phyloP scores from a whole-genome alignment of 2,113 vertebrate species.

The Pan troglodytes region NHGRI_mPanTro3-v2.1_pri NC_072411.2:141857001-141857500 shows the following conservation, averaged over 20 bases:
- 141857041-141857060: neutral
- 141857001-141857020: neutral
- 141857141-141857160: neutral
- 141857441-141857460: neutral
- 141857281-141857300: accelerated
- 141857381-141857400: accelerated
- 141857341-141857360: neutral
- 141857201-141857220: accelerated
- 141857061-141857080: neutral
- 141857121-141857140: neutral
- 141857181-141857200: accelerated
- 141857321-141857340: accelerated
- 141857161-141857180: neutral
- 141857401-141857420: accelerated
- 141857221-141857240: accelerated
- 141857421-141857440: accelerated
- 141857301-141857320: neutral
- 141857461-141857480: neutral
- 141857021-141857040: neutral
- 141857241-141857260: accelerated
- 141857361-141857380: neutral
- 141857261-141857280: neutral
- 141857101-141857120: neutral
- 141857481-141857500: neutral
- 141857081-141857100: neutral